Percentiles rank a stretch among this genome's conserved stretches.
phyloP scores from a whole-genome alignment of 2,888 invertebrate genomes.

The Rhingia campestris region DNA sequence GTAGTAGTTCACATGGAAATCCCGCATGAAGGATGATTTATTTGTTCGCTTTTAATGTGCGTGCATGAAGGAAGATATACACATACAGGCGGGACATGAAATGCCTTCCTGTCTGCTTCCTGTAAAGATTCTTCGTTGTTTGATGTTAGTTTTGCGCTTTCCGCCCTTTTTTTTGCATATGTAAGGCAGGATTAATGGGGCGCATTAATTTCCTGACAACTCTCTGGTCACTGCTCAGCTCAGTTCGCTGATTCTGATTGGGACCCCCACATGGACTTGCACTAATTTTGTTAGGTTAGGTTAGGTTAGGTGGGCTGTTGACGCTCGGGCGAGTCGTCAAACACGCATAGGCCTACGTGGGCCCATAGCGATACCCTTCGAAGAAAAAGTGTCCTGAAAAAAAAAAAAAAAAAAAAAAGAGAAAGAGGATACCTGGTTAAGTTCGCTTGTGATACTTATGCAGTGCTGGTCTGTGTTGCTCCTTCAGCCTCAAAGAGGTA shows the following conservation, averaged over 20 bases:
- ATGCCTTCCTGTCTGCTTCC: constrained; percentile 57
- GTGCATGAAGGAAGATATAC: constrained; percentile 15
- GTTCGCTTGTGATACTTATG: too few relatives aligned
- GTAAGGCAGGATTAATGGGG: constrained; percentile 52
- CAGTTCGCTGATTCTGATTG: constrained; percentile 2
- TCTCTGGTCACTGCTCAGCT: constrained; percentile 18
- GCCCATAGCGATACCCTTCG: too few relatives aligned
- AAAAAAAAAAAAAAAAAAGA: too few relatives aligned
- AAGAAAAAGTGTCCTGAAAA: too few relatives aligned
- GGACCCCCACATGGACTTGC: constrained; percentile 5
- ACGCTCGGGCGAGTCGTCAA: too few relatives aligned
- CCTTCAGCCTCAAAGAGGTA: too few relatives aligned
- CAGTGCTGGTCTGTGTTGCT: too few relatives aligned
- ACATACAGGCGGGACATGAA: constrained; percentile 36
- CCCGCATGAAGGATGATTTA: constrained; percentile 44
- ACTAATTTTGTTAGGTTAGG: not conserved
- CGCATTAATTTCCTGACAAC: constrained; percentile 59
- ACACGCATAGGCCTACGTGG: too few relatives aligned
- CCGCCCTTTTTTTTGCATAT: not conserved
- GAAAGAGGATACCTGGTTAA: too few relatives aligned
- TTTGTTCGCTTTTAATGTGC: constrained; percentile 39
- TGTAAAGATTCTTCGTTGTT: constrained; percentile 46
- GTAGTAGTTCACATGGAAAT: constrained; percentile 33
- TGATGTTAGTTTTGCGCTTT: constrained; percentile 27
- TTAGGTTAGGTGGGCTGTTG: not conserved